Evolutionary conservation across 2,113 vertebrate genomes (phyloP), one percentile per base, ranked within the genome.

Genomic region (Lagenorhynchus albirostris): DNA sequence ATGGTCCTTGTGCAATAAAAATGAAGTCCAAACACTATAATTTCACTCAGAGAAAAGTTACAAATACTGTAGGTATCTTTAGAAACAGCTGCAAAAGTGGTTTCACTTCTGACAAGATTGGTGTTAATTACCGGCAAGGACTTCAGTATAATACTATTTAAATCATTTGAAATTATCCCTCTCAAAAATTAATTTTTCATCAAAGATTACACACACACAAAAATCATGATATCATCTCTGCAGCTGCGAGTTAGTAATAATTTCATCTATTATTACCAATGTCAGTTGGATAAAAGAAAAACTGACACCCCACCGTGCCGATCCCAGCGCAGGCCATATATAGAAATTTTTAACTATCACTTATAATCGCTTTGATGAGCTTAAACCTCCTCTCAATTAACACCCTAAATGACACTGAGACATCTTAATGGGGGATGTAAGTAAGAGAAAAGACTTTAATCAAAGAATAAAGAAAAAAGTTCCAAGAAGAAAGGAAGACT

Each of bases 331-430:
- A 99, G 99, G 98, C 99, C 99, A 99, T 99, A 99, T 99, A 99
- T 99, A 99, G 99, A 99, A 99, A 99, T 99, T 99, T 99, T 99
- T 99, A 99, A 99, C 99, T 99, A 99, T 99, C 99, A 99, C 99
- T 99, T 99, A 99, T 99, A 99, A 99, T 99, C 99, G 99, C 99
- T 99, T 99, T 99, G 99, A 99, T 99, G 99, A 99, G 99, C 99
- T 99, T 99, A 98, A 99, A 99, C 99, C 99, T 99, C 98, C 99
- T 99, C 99, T 99, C 99, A 99, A 99, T 99, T 99, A 99, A 99
- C 99, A 99, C 99, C 99, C 99, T 99, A 99, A 99, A 99, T 98
- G 99, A 99, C 99, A 99, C 98, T 95, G 98, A 99, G 99, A 99
- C 99, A 98, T 99, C 98, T 99, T 99, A 99, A 99, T 99, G 99